Base-by-base conservation (phyloP, 1,140 invertebrate genomes). In the Ceratoteleas bidentatus region DNA sequence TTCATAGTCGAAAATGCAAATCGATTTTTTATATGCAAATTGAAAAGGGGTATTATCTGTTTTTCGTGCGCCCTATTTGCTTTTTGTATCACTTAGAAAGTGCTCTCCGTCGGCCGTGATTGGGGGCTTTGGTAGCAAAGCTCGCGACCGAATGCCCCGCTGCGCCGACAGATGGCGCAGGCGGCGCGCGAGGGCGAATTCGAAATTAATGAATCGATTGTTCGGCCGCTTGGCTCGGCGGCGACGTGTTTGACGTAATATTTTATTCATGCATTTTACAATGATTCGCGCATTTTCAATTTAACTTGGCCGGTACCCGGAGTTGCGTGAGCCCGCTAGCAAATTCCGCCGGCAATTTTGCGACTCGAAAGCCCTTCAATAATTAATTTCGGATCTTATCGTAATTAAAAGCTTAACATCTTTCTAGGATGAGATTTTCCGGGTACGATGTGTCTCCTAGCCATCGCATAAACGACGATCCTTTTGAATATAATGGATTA, bases 21-120 rank as follows among this genome's bases (percentile, higher is more conserved):
- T 56, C 36, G 24, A 15, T 72, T 72, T 60, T 70, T 72, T 72
- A 34, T 61, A 61, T 54, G 54, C 50, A 61, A 72, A 72, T 61
- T 73, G 58, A 73, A 56, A 47, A 54, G 24, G 33, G 15, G 65
- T 50, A 58, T 57, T 68, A 45, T 7, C 65, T 60, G 24, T 56
- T 50, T 72, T 56, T 62, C 33, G 47, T 73, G 40, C 16, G 36
- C 6, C 54, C 9, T 61, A 61, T 54, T 72, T 61, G 49, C 57
- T 53, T 61, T 61, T 61, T 45, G 50, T 72, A 72, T 61, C 57
- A 72, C 53, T 72, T 72, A 72, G 52, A 64, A 62, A 73, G 69
- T 49, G 40, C 52, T 73, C 62, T 70, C 53, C 14, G 16, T 62
- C n/a, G 9, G 36, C n/a, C 24, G 33, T 58, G 45, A 79, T 58